Evolutionary conservation across 2,888 invertebrate species (phyloP), one percentile per base, ranked within the genome.

Genomic region (Therioaphis trifolii): DNA sequence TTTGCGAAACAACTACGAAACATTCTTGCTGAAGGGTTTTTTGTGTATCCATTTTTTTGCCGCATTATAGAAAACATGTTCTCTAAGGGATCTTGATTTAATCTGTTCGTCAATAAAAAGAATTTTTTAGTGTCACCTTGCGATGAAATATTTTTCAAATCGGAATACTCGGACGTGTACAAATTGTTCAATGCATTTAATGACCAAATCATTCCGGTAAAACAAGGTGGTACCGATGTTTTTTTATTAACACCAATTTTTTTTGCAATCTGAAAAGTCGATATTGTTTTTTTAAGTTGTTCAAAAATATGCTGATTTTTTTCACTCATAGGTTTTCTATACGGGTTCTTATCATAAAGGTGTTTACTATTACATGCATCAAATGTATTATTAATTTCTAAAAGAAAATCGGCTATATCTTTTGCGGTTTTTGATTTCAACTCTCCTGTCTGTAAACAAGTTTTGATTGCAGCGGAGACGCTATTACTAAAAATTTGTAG

Each of bases 41-140:
- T 72, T 29, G 86, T 86, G 63, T 85, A 87, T 29, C 87, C 87
- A 12, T 86, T 85, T 49, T 85, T 82, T 72, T 84, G 85, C 61
- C 86, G 69, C 4, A 86, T 46, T 11, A 85, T 85, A 4, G 86
- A 86, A 84, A 86, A 86, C 24, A 86, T 84, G 84, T 86, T 87
- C 84, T 87, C 87, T 4, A 87, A 52, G 1, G 86, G 85, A 84
- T 87, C 87, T 84, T 86, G 87, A 85, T 86, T 86, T 11, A 86
- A 78, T 43, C 86, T 63, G 46, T 84, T 79, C 15, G 86, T 86
- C 1, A 86, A 71, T 24, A 86, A 71, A 80, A 86, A 86, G 18
- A 71, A 77, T 4, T 80, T 63, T 7, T 85, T 85, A 40, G 85
- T 69, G 18, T 55, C 75, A 84, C 58, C 75, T 75, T 87, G 71